Percentiles rank a stretch among this genome's conserved stretches.
phyloP scores from a whole-genome alignment of 2,113 vertebrate genomes.

The Oxyura jamaicensis region DNA sequence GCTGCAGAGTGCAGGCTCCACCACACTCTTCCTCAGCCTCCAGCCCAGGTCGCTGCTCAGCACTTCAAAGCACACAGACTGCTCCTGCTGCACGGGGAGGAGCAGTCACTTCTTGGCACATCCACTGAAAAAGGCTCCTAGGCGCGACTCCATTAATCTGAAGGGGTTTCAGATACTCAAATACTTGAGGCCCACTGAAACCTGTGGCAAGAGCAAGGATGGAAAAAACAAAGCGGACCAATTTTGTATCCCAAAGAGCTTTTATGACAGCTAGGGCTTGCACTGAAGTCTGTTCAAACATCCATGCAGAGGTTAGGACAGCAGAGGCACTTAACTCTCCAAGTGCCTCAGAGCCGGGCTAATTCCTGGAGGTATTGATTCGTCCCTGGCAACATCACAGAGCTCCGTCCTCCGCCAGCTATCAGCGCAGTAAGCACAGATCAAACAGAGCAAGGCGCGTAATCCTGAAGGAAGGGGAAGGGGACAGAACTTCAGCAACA shows the following conservation, averaged over 20 bases:
- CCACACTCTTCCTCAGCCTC: background rate
- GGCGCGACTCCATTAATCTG: too few relatives aligned
- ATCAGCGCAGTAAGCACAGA: background rate
- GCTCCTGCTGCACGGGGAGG: background rate
- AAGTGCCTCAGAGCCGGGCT: background rate
- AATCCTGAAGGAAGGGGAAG: background rate
- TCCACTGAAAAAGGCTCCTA: background rate
- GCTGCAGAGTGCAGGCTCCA: background rate
- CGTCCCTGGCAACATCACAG: conserved; percentile 35
- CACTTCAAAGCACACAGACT: background rate
- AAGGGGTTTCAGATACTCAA: background rate
- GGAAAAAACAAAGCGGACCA: conserved; percentile 18
- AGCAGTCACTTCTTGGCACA: background rate
- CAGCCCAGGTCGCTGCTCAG: background rate
- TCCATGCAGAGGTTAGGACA: background rate
- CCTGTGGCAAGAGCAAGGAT: rapidly evolving
- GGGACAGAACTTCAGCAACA: background rate
- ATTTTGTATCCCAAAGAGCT: background rate
- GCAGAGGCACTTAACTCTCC: background rate
- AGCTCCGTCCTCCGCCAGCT: background rate
- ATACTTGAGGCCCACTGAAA: background rate
- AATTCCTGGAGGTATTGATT: conserved; percentile 13
- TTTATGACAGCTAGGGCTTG: conserved; percentile 4
- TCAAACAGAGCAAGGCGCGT: background rate
- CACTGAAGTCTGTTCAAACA: conserved; percentile 49